Percentiles rank a stretch among this genome's conserved stretches.
Evolutionary conservation across 2,888 invertebrate genomes (phyloP).

Genomic region (Drosophila helvetica): DNA sequence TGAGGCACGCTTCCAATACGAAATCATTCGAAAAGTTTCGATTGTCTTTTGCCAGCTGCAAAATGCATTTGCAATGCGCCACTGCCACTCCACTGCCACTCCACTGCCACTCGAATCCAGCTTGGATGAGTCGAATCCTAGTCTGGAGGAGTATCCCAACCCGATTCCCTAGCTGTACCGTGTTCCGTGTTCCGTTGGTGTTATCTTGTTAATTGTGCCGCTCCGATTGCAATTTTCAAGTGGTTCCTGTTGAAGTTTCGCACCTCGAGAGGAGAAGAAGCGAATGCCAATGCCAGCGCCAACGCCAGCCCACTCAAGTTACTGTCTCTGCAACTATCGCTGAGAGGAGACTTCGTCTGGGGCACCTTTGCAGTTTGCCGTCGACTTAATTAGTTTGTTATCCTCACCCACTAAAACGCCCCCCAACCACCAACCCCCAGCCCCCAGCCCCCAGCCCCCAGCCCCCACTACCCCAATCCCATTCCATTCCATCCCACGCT

Average conservation of each 20-base stretch:
- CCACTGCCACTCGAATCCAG: background rate
- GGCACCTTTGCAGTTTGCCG: slow-evolving; percentile 57
- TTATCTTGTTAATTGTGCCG: slow-evolving; percentile 73
- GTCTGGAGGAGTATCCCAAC: background rate
- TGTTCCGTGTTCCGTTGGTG: slow-evolving; percentile 20
- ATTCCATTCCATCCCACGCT: background rate
- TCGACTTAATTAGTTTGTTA: slow-evolving; percentile 76
- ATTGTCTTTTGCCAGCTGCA: slow-evolving; percentile 67
- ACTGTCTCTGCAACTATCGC: slow-evolving; percentile 1
- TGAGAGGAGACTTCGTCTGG: slow-evolving; percentile 31
- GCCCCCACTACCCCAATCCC: no score
- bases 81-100: no score
- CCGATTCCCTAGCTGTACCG: background rate
- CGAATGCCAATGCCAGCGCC: background rate
- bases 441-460: no score
- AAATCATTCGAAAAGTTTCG: slow-evolving; percentile 69
- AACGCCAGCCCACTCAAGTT: background rate
- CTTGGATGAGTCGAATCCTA: background rate
- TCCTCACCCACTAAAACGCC: slow-evolving; percentile 23
- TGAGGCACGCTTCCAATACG: slow-evolving; percentile 13
- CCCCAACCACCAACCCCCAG: no score
- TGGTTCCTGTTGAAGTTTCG: slow-evolving; percentile 62
- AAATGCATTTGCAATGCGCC: slow-evolving; percentile 9
- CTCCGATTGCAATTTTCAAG: slow-evolving; percentile 69
- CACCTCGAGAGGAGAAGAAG: slow-evolving; percentile 50